phyloP scores from a whole-genome alignment of 2,797 vertebrate genomes.

The Triplophysa yarkandensis region DNA sequence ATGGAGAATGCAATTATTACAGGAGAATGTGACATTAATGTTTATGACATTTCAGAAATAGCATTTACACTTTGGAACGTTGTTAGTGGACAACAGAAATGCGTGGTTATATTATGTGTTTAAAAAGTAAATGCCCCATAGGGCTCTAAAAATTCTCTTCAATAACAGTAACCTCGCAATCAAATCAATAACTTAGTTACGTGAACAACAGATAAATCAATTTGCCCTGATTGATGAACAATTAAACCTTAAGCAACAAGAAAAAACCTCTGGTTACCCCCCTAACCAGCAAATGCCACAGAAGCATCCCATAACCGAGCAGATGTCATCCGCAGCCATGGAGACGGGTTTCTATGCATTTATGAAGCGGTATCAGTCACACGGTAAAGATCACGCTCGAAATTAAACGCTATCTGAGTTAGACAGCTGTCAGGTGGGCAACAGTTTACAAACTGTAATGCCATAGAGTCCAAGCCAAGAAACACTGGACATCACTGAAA shows the following conservation, averaged over 20 bases:
- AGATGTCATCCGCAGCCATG: not conserved
- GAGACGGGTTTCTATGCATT: not conserved
- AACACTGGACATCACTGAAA: not conserved
- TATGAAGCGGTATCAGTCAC: not conserved
- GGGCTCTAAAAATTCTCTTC: not conserved
- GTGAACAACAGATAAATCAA: not conserved
- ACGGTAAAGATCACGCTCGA: not conserved
- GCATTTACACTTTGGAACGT: too few relatives aligned
- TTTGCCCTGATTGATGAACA: not conserved
- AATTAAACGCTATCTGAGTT: not conserved
- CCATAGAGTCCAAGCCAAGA: not conserved
- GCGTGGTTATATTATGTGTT: not conserved
- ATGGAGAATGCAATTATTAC: too few relatives aligned
- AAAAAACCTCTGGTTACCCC: not conserved
- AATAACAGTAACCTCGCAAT: not conserved
- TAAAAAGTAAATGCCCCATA: not conserved
- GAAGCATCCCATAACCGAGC: not conserved
- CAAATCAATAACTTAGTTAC: not conserved
- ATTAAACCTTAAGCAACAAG: not conserved
- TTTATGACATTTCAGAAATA: too few relatives aligned
- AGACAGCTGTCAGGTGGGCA: not conserved
- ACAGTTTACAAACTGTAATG: not conserved
- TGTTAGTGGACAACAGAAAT: not conserved
- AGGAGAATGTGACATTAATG: too few relatives aligned
- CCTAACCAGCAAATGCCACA: conserved; percentile 1